Base-by-base conservation (phyloP, 2,797 vertebrate species). In the Lepilemur septentrionalis region DNA sequence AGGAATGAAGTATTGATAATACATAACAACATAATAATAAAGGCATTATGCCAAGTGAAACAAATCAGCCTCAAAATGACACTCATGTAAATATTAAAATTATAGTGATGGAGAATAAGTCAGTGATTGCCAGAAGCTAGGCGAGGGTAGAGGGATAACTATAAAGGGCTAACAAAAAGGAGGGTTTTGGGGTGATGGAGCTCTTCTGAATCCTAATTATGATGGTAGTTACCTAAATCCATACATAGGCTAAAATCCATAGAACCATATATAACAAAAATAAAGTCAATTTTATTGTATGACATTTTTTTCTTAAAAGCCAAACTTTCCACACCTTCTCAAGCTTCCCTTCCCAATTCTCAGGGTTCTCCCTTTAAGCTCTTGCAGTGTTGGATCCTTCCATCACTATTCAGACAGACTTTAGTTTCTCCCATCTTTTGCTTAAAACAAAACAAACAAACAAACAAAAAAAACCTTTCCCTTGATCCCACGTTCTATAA, bases 361-460 rank as follows among this genome's bases (percentile, higher is more conserved):
- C 46, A 67, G 48, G 48, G 32, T 18, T 86, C 65, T 97, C 63
- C 30, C 38, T 76, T 88, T 92, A 94, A 81, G n/a, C 67, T 92
- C 70, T 92, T 93, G 82, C 55, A 75, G 43, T 90, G 73, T 30
- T 84, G 70, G 23, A 55, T 94, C 32, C 57, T 90, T 84, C 72
- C 30, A 32, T 83, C 12, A 22, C 32, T 78, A 92, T 92, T 90
- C 81, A 90, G 78, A n/a, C 65, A 73, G 90, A 73, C 48, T 82
- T 32, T 46, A 69, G 32, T 80, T 83, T 83, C 79, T 78, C 50
- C 30, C 23, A 67, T 79, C 63, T 89, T 94, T 95, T 90, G 69
- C 73, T 91, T 92, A 80, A 63, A 28, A 73, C 13, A 35, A 3
- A 65, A 35, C 48, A 43, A 43, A n/a, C n/a, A n/a, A n/a, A n/a